Conservation (phyloP, 1,140 invertebrate species). For the Delia radicum region DNA sequence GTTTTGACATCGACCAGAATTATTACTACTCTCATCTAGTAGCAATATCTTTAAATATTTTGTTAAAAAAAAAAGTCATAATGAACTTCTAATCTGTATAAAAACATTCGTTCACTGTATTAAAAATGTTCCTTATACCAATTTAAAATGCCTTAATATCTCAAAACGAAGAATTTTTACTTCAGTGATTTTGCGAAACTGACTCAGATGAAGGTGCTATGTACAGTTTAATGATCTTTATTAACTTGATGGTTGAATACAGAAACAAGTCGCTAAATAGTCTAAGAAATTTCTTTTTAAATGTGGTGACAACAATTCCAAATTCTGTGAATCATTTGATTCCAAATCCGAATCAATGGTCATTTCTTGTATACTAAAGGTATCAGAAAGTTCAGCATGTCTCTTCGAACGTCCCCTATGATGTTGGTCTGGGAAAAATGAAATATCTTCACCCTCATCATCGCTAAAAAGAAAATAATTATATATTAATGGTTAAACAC, state of each 20-base stretch:
- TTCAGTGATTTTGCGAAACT: too few relatives aligned
- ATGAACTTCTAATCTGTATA: too few relatives aligned
- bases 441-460: constrained; percentile 51
- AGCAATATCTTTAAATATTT: too few relatives aligned
- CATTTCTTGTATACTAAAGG: constrained; percentile 56
- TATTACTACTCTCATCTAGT: too few relatives aligned
- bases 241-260: constrained; percentile 28
- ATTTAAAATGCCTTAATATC: too few relatives aligned
- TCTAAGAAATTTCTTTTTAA: constrained; percentile 47
- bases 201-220: too few relatives aligned
- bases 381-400: constrained; percentile 46
- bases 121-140: too few relatives aligned
- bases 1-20: too few relatives aligned
- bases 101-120: too few relatives aligned
- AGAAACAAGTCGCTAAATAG: constrained; percentile 47
- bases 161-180: too few relatives aligned
- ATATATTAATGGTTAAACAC: not conserved
- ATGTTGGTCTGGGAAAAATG: constrained; percentile 49
- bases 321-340: constrained; percentile 53
- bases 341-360: constrained; percentile 52
- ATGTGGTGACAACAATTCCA: constrained; percentile 47
- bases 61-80: too few relatives aligned
- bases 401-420: constrained; percentile 44
- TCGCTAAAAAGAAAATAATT: constrained; percentile 33
- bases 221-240: too few relatives aligned